Evolutionary conservation across 2,113 vertebrate species (phyloP), one percentile per base, ranked within the genome.

Genomic region (Semnornis frantzii): DNA sequence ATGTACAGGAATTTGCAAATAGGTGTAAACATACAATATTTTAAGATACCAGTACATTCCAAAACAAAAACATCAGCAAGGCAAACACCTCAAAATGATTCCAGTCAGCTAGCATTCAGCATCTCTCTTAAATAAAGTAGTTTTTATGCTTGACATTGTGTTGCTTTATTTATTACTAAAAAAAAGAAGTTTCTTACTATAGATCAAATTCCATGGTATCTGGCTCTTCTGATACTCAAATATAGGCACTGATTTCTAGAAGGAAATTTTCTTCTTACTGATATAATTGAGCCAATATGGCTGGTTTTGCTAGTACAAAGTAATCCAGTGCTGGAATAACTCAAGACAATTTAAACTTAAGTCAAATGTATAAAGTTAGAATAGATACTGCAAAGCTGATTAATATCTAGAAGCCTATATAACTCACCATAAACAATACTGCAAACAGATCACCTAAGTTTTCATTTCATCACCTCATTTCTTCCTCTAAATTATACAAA

Each of bases 11-110:
- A 96, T 97, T 94, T 97, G 96, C 96, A 97, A 96, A 96, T 91
- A 93, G 96, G 96, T 97, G 97, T 97, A 98, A 97, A 98, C 97
- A 97, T 95, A 97, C 92, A 91, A 97, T 97, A 97, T 87, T 96
- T 97, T 88, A 95, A 97, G 96, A 96, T 90, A 96, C 93, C 90
- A 95, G 90, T 95, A 97, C 97, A 96, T 83, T 96, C 87, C 94
- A 95, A 97, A 97, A 83, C 86, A 94, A 97, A 95, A 96, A 93
- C 87, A 96, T 65, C 96, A 95, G 92, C 96, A 95, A 96, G 87
- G 93, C 94, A 90, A 94, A 95, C 88, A 93, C 83, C 94, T 94
- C 90, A 87, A 91, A 95, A 90, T 85, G 21, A 95, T 95, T 89
- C 96, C 95, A 92, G 88, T 91, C 92, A 96, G 93, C 84, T 89